These are phyloP conservation scores for Temnopleurus reevesii DNA, from an alignment of 53 echinoderm and acorn worm species.

Conservation along the genomic window DNA sequence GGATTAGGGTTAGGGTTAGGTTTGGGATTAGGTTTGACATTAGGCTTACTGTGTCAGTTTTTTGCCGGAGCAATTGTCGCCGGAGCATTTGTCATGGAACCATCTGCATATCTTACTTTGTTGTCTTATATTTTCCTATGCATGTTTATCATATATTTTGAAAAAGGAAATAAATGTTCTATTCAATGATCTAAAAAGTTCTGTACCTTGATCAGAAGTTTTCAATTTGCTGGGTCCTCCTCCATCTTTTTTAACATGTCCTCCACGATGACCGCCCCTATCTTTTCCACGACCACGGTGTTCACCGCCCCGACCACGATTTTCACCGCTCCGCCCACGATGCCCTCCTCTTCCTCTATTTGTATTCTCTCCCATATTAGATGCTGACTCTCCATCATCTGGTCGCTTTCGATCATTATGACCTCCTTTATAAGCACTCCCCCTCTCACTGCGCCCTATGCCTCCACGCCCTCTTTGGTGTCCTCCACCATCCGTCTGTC, in stretches of 20 bases:
- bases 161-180: too few species aligned
- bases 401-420: not conserved
- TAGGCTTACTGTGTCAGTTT: too few species aligned
- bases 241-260: not conserved
- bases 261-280: slow-evolving; percentile 23
- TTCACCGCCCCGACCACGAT: not conserved
- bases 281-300: slow-evolving; percentile 13
- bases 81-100: too few species aligned
- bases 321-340: not conserved
- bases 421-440: not conserved
- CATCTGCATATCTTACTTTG: too few species aligned
- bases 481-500: not conserved
- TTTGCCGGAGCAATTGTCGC: too few species aligned
- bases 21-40: too few species aligned
- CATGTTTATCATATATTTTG: too few species aligned
- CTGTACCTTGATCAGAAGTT: not conserved
- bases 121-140: too few species aligned
- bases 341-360: not conserved
- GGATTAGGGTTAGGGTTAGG: too few species aligned
- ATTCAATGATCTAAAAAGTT: too few species aligned
- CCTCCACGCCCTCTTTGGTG: slow-evolving; percentile 7
- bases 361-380: not conserved
- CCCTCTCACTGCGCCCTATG: not conserved
- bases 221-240: not conserved
- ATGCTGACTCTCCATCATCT: not conserved